Base-by-base conservation (phyloP, 2,113 vertebrate species). In the Campylorhamphus procurvoides region DNA sequence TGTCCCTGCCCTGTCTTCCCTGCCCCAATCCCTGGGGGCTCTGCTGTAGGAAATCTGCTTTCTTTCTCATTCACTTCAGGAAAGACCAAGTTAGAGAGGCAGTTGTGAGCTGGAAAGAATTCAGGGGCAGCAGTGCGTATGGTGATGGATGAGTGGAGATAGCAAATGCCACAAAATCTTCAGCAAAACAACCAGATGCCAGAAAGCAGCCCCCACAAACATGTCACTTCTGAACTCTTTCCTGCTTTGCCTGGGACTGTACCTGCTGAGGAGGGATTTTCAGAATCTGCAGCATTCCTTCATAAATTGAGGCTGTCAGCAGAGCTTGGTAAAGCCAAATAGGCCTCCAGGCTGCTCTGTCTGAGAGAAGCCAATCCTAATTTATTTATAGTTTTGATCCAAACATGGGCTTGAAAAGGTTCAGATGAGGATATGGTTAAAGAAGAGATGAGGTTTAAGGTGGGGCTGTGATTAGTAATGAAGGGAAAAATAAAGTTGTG, bases 391-490 rank as follows among this genome's bases (percentile, higher is more conserved):
- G 33, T 52, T 92, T 67, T 75, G 55, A 93, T 77, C 68, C 89
- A 93, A 90, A 92, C 18, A 31, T 0, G 0, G 44, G 12, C 50
- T 88, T 92, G 64, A 39, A 90, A 77, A 89, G 39, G 73, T 92
- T 95, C 91, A 92, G 83, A 78, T 92, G 47, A 94, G 80, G 80
- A 78, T 89, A 84, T 59, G 17, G 9, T 55, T 92, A 50, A 64
- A 83, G 46, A 6, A 80, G 76, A 75, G 39, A 47, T 56, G 76
- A 75, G 39, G 20, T 55, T 90, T 76, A 71, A 71, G 13, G 39
- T 67, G 35, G 27, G 10, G 73, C 12, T 53, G 23, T 89, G 83
- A 47, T 66, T 62, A 67, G 25, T 27, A 74, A 81, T 77, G 63
- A 89, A 89, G 39, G 18, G 40, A 6, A 73, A 86, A 81, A 46